These are phyloP conservation scores for Lepidocolaptes lacrymiger DNA, from an alignment of 2,797 vertebrate genomes.

Conservation along the genomic window DNA sequence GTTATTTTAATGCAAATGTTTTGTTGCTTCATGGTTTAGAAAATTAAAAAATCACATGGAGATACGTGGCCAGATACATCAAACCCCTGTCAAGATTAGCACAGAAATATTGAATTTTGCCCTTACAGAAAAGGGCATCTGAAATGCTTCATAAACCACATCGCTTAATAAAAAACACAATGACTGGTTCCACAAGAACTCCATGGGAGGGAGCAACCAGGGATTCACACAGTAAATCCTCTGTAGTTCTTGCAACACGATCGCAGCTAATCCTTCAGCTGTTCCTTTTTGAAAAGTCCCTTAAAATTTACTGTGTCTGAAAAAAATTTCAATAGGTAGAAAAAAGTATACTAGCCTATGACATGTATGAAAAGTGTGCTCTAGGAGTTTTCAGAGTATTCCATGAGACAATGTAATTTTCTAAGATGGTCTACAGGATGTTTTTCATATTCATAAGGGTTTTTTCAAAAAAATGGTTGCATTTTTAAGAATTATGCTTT, in stretches of 20 bases:
- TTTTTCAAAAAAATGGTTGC: background rate
- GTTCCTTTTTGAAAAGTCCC: background rate
- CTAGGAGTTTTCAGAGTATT: background rate
- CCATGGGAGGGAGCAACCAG: background rate
- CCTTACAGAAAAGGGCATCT: background rate
- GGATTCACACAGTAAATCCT: background rate
- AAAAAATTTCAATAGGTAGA: background rate
- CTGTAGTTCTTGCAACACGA: background rate
- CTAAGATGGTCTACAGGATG: background rate
- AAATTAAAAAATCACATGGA: background rate
- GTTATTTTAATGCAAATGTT: background rate
- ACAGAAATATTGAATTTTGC: background rate
- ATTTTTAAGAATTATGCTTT: background rate
- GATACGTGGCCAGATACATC: background rate
- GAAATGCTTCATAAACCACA: background rate
- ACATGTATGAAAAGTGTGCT: background rate
- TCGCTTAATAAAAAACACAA: background rate
- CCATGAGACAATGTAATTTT: background rate
- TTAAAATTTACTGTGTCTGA: background rate
- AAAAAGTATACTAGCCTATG: background rate
- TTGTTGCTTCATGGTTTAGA: background rate
- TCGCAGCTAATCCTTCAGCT: background rate
- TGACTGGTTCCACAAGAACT: rapidly evolving
- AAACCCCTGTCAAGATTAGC: background rate
- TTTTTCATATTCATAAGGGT: background rate